Base-by-base conservation (phyloP, 2,888 invertebrate species). In the Villa cingulata region DNA sequence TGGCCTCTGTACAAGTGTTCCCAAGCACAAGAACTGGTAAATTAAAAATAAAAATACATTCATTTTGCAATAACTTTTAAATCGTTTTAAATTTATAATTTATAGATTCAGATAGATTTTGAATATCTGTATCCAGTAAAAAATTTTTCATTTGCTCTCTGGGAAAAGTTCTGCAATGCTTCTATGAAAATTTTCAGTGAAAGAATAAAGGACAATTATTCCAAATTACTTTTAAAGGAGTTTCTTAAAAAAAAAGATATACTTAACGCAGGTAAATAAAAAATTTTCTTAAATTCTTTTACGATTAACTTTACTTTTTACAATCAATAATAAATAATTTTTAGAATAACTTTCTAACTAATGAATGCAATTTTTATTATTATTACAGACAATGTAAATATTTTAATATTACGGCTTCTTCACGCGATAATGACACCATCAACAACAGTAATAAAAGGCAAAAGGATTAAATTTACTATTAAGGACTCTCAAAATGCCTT, bases 11-110 rank as follows among this genome's bases (percentile, higher is more conserved):
- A 29, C 18, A 44, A 44, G 29, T 37, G 23, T 37, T 37, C 44
- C 16, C 44, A 29, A 17, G 44, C 44, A n/a, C 44, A 37, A 16
- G 44, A 44, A 38, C 18, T 44, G 29, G 44, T 44, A 29, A 37
- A n/a, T 16, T 42, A 16, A 17, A 12, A 19, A 15, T 19, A 20
- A 18, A n/a, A n/a, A n/a, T n/a, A n/a, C n/a, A n/a, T n/a, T 39
- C 20, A 3, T 12, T 12, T 5, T 19, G 19, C 12, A 17, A 17
- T 43, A 17, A 19, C 17, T 12, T 20, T 1, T 32, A 43, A 43
- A 15, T 17, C 15, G 19, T 20, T 20, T 34, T 19, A 15, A 37
- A 16, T n/a, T n/a, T n/a, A n/a, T n/a, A n/a, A 18, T 38, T 37
- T 37, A 15, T 10, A 43, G 44, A 29, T 44, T 20, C 37, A 44